phyloP scores from a whole-genome alignment of 2,797 vertebrate species.

The Chaetophractus vellerosus region DNA sequence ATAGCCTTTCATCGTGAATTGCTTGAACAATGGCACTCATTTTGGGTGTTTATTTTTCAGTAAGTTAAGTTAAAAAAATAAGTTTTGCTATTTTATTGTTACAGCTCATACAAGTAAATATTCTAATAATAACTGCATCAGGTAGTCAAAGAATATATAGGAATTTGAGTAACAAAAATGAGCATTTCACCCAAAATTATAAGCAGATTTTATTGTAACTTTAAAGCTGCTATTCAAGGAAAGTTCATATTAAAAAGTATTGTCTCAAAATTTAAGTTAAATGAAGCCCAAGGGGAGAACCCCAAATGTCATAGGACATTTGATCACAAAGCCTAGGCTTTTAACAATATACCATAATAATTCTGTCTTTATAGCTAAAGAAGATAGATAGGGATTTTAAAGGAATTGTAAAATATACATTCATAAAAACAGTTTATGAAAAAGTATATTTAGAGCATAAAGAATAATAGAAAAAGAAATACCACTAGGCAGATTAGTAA shows the following conservation, averaged over 20 bases:
- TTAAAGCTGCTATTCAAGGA: conserved; percentile 72
- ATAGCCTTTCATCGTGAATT: neutral
- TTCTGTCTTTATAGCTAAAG: neutral
- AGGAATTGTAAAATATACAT: neutral
- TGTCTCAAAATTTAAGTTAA: conserved; percentile 79
- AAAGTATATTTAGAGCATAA: neutral
- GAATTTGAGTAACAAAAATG: conserved; percentile 67
- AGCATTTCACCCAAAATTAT: neutral
- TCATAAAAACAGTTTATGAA: neutral
- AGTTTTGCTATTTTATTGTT: conserved; percentile 5
- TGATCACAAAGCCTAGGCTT: neutral
- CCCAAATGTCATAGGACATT: neutral
- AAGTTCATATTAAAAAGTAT: conserved; percentile 77
- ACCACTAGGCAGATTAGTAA: neutral
- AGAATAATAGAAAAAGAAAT: neutral
- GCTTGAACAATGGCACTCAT: neutral
- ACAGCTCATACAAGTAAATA: conserved; percentile 51
- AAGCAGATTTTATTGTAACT: conserved; percentile 48
- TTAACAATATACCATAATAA: neutral
- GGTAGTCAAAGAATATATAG: conserved; percentile 61
- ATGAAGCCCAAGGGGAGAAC: neutral
- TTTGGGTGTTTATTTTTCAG: neutral
- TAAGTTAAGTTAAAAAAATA: neutral
- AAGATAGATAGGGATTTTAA: neutral
- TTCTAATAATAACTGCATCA: conserved; percentile 56